Base-by-base conservation (phyloP, 2,797 vertebrate species). In the Salarias fasciatus region DNA sequence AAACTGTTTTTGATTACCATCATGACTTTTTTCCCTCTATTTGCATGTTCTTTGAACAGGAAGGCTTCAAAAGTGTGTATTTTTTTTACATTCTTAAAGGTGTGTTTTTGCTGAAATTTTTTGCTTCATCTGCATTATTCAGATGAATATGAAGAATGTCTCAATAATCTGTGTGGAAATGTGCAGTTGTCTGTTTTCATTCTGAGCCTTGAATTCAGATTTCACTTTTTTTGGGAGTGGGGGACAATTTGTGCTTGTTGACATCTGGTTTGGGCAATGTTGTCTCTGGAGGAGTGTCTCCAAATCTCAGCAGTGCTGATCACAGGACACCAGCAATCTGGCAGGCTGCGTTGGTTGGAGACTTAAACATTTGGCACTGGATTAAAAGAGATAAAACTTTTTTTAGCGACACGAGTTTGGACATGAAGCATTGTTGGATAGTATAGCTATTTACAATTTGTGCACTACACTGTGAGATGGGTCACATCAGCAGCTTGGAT, bases 201-300 rank as follows among this genome's bases (percentile, higher is more conserved):
- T 29, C 24, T n/a, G 24, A 58, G 44, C 38, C 54, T 51, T 60
- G 33, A 35, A 35, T 33, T 35, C 33, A 35, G 9, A 35, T 35
- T 35, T 9, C 35, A 33, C 31, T 55, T 24, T 12, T 47, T 52
- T 6, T 63, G 12, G 18, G 67, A 58, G 63, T n/a, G n/a, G n/a
- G 33, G 41, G 46, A 51, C 12, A 3, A 29, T 33, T 51, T 28
- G 28, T 45, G 52, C 49, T 42, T 52, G 47, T 29, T 50, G 52
- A 62, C 66, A 59, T 53, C 65, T 73, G 47, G 50, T 63, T 64
- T 57, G 50, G 48, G 38, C 29, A 44, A n/a, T 57, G 55, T 54
- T 42, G 24, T 58, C 48, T 44, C 55, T 52, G 38, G 46, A 43
- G 44, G 60, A 59, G 50, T 37, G 57, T 69, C 47, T 67, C 24